Percentiles rank a stretch among this genome's conserved stretches.
Evolutionary conservation across 2,797 vertebrate genomes (phyloP).

Genomic region (Crenichthys baileyi): DNA sequence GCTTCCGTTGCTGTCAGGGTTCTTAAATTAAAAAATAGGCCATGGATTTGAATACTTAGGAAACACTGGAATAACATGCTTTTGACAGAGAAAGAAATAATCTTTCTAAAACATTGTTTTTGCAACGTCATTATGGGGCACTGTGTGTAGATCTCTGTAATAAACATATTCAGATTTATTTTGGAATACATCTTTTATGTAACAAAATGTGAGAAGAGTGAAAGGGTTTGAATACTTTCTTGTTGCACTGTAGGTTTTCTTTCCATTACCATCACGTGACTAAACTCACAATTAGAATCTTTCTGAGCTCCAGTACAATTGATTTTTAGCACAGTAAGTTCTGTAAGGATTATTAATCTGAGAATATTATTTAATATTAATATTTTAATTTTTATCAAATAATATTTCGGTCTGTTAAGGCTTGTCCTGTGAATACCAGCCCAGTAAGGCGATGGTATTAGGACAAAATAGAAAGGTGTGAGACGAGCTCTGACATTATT

Average conservation of each 20-base stretch:
- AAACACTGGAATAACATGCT: background rate
- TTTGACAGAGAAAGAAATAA: background rate
- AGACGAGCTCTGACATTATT: no score
- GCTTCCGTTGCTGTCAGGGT: no score
- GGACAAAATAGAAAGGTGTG: no score
- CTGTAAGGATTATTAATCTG: no score
- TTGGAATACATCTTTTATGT: background rate
- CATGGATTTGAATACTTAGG: no score
- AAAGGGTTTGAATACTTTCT: background rate
- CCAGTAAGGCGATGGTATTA: no score
- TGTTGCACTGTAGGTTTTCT: background rate
- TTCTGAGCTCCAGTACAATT: background rate
- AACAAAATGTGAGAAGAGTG: background rate
- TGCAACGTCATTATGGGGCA: background rate
- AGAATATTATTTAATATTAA: no score
- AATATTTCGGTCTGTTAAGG: no score
- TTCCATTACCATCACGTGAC: background rate
- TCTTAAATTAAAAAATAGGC: background rate
- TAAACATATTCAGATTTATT: background rate
- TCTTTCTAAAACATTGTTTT: background rate
- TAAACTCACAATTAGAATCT: background rate
- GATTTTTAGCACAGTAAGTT: background rate
- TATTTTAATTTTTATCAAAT: no score
- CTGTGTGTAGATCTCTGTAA: background rate
- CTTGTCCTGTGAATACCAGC: no score